Evolutionary conservation across 2,888 invertebrate genomes (phyloP).

Genomic region (Ornithoptera priamus): DNA sequence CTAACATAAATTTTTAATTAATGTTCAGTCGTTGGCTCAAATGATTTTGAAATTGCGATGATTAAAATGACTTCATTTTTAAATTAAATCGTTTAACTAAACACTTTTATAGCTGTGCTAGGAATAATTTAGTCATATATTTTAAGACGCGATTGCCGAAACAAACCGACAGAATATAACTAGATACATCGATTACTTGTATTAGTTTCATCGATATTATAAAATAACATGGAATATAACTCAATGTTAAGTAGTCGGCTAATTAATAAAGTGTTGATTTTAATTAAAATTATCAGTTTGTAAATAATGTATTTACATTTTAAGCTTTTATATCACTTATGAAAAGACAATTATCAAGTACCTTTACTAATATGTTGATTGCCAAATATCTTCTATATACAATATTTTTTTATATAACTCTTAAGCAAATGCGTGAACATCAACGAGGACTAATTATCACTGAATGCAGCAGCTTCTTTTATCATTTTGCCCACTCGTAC

Average conservation of each 20-base stretch:
- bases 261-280: too few relatives aligned
- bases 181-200: too few relatives aligned
- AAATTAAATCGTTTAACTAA: not conserved
- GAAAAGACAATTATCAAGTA: not conserved
- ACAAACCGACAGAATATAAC: too few relatives aligned
- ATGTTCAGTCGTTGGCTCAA: conserved; percentile 9
- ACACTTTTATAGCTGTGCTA: not conserved
- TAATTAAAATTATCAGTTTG: too few relatives aligned
- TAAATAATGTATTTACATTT: too few relatives aligned
- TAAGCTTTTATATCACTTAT: too few relatives aligned
- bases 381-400: conserved; percentile 9
- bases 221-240: too few relatives aligned
- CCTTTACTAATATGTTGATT: not conserved
- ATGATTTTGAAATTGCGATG: not conserved
- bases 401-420: conserved; percentile 8
- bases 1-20: conserved; percentile 12
- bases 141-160: too few relatives aligned
- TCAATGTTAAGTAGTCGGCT: too few relatives aligned
- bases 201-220: too few relatives aligned
- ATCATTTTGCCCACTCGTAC: conserved; percentile 67
- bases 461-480: conserved; percentile 73
- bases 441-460: conserved; percentile 55
- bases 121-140: not conserved
- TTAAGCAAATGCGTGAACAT: conserved; percentile 2
- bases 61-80: not conserved